Evolutionary conservation across 1,140 invertebrate genomes (phyloP), one percentile per base, ranked within the genome.

Genomic region (Zaprionus kolodkinae): DNA sequence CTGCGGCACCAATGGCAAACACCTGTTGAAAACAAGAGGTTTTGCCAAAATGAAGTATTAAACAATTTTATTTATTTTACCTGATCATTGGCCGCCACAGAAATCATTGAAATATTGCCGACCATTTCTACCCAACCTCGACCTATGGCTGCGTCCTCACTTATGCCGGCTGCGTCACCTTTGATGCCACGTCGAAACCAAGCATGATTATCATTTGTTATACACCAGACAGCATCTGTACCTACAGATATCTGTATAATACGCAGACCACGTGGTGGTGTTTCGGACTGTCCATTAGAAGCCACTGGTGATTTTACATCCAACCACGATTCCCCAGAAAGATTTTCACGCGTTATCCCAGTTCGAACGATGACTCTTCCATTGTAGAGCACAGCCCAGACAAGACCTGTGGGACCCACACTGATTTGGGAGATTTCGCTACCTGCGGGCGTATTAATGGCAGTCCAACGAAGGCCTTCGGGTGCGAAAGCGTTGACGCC

Each of bases 151-250:
- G 95, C 92, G 86, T 95, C 94, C 92, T 96, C 96, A 79, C 95
- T 96, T 63, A 95, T 93, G 17, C 95, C 95, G 33, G 95, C 94
- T 69, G 94, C 94, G 82, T 95, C 95, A 6, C 96, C 95, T 91
- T 95, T 95, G 25, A 98, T 95, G 27, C 97, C 97, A 93, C 97
- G 96, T 76, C 97, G 94, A 91, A 98, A 98, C 97, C 97, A 98
- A n/a, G 98, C 96, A 86, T 95, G 95, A 65, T 96, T 95, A 90
- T 97, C 96, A 82, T 96, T 95, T 55, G 96, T 96, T 7, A 98
- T 93, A 72, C 96, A 97, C 98, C 98, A 99, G 7, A 98, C 96
- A 4, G 95, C 94, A 94, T 97, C 95, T n/a, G 94, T 94, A 5
- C 98, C 97, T 17, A 98, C 96, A 65, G 96, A 96, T 6, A 98